Percentiles rank a stretch among this genome's conserved stretches.
phyloP scores from a whole-genome alignment of 2,113 vertebrate genomes.

The Polypterus bichir region DNA sequence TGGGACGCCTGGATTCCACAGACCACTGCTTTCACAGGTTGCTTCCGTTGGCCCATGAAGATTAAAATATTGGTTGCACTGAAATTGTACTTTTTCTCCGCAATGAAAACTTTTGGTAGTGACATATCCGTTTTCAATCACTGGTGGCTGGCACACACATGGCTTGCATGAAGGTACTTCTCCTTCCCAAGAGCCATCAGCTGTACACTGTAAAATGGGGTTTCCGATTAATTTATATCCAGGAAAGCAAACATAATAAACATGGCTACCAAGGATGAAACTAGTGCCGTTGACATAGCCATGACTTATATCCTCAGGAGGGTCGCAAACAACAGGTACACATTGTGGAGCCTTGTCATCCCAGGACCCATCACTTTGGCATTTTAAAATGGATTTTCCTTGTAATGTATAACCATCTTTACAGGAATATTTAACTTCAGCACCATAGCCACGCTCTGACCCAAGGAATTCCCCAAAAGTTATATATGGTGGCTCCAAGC shows the following conservation, averaged over 20 bases:
- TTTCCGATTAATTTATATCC: constrained; percentile 70
- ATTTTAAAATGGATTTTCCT: constrained; percentile 48
- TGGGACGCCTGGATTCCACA: constrained; percentile 77
- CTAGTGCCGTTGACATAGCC: constrained; percentile 75
- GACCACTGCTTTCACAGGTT: constrained; percentile 62
- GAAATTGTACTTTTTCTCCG: constrained; percentile 55
- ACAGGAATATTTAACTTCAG: constrained; percentile 64
- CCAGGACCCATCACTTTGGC: constrained; percentile 71
- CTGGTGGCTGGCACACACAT: constrained; percentile 61
- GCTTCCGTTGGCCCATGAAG: constrained; percentile 66
- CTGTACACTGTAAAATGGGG: constrained; percentile 61
- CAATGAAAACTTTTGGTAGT: constrained; percentile 61
- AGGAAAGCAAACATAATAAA: constrained; percentile 76
- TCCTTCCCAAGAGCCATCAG: constrained; percentile 73
- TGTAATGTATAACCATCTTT: constrained; percentile 61
- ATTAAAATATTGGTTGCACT: constrained; percentile 68
- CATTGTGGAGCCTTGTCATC: constrained; percentile 62
- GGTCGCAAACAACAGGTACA: constrained; percentile 61
- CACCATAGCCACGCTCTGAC: constrained; percentile 57
- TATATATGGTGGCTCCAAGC: constrained; percentile 44
- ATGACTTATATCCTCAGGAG: constrained; percentile 76
- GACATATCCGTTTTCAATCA: constrained; percentile 52
- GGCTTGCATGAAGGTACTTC: constrained; percentile 61
- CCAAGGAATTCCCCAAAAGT: constrained; percentile 51
- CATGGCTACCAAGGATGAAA: constrained; percentile 61